Evolutionary conservation across 2,113 vertebrate genomes (phyloP).

Genomic region (Anhinga rufa): DNA sequence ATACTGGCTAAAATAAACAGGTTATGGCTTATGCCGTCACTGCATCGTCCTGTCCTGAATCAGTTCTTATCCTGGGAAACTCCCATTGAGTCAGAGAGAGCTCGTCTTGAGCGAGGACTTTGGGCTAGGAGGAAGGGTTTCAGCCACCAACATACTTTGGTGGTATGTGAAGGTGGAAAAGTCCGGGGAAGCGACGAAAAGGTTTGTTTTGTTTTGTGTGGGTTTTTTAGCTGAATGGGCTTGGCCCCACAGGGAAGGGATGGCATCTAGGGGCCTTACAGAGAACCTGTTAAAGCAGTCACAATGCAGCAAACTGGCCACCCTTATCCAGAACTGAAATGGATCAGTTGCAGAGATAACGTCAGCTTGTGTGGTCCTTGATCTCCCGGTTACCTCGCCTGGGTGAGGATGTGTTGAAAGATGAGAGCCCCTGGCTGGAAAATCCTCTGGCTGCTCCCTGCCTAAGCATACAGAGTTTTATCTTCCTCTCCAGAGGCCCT

Average conservation of each 20-base stretch:
- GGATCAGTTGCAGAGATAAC: not conserved
- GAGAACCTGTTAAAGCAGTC: not conserved
- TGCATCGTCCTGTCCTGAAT: not conserved
- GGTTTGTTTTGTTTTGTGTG: not conserved
- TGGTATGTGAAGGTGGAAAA: not conserved
- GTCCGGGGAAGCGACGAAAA: not conserved
- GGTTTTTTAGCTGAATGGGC: not conserved
- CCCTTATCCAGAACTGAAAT: not conserved
- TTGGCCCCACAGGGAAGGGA: not conserved
- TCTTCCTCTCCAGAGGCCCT: not conserved
- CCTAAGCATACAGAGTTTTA: not conserved
- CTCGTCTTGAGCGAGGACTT: not conserved
- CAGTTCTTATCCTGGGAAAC: not conserved
- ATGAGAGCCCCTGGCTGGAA: not conserved
- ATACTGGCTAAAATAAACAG: conserved; percentile 48
- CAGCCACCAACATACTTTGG: not conserved
- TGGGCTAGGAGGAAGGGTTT: not conserved
- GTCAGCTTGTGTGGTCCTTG: not conserved
- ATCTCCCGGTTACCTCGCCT: not conserved
- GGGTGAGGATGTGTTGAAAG: not conserved
- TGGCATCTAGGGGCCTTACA: not conserved
- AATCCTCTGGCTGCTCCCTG: not conserved
- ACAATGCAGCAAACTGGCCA: not conserved
- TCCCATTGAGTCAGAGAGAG: not conserved
- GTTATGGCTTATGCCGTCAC: not conserved